Conservation (phyloP, 2,888 invertebrate genomes). For the Stenurella melanura region DNA sequence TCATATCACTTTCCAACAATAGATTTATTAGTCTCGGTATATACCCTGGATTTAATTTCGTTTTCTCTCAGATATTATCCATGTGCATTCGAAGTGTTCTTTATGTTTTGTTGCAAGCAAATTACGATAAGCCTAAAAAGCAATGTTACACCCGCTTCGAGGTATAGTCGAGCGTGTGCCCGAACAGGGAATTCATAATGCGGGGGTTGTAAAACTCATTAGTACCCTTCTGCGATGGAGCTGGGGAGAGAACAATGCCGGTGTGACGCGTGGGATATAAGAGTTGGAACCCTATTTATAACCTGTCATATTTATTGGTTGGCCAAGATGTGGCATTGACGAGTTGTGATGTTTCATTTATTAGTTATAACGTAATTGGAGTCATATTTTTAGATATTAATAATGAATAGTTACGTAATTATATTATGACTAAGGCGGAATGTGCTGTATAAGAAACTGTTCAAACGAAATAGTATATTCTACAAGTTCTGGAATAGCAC, state of each 20-base stretch:
- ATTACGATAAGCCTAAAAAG: slow-evolving; percentile 26
- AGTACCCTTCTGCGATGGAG: slow-evolving; percentile 30
- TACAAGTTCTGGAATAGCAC: too few species aligned
- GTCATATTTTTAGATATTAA: not conserved
- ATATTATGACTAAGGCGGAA: too few species aligned
- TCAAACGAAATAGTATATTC: too few species aligned
- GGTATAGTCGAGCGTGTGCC: slow-evolving; percentile 14
- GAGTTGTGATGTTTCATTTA: not conserved
- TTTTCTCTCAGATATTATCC: slow-evolving; percentile 1
- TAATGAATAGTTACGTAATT: too few species aligned
- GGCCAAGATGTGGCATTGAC: slow-evolving; percentile 11
- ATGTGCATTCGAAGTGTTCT: slow-evolving; percentile 11
- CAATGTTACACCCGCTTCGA: not conserved
- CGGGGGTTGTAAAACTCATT: slow-evolving; percentile 35
- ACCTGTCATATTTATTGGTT: slow-evolving; percentile 25
- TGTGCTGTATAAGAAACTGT: too few species aligned
- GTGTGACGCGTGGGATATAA: slow-evolving; percentile 18
- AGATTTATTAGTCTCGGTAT: not conserved
- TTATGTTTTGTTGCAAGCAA: not conserved
- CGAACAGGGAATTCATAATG: slow-evolving; percentile 14
- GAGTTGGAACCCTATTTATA: slow-evolving; percentile 14
- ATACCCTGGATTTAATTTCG: slow-evolving; percentile 9
- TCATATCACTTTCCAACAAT: slow-evolving; percentile 1
- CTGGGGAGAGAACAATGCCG: slow-evolving; percentile 34
- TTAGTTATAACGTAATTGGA: not conserved